These are phyloP conservation scores for Sapayoa aenigma DNA, from an alignment of 2,113 vertebrate species.

Conservation along the genomic window DNA sequence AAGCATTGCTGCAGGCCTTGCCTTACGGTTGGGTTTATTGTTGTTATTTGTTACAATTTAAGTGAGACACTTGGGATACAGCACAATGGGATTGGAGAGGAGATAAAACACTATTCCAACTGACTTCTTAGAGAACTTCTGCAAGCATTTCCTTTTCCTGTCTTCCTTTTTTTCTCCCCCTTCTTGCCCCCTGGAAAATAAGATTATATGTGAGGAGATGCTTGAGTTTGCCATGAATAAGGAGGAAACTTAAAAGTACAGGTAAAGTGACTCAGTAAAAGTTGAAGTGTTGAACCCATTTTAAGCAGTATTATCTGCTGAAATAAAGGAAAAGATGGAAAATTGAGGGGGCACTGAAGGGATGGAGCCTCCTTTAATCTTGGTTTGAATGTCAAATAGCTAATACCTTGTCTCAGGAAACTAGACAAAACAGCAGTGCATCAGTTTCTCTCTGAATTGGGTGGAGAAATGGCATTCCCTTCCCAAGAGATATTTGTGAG, in stretches of 20 bases:
- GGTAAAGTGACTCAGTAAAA: neutral
- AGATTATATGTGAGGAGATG: neutral
- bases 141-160: neutral
- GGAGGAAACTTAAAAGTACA: neutral
- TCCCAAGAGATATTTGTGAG: neutral
- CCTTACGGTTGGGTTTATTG: neutral
- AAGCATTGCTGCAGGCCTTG: neutral
- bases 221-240: neutral
- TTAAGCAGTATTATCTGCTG: neutral
- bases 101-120: neutral
- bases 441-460: neutral
- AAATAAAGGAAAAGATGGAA: neutral
- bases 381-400: neutral
- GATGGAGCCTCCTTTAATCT: neutral
- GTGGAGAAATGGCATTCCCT: neutral
- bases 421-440: neutral
- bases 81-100: neutral
- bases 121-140: neutral
- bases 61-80: neutral
- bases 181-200: neutral
- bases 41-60: neutral
- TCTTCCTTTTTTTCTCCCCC: accelerated
- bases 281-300: neutral
- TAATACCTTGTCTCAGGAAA: neutral
- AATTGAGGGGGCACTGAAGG: neutral